Evolutionary conservation across 2,113 vertebrate species (phyloP), one percentile per base, ranked within the genome.

Genomic region (Alosa alosa): DNA sequence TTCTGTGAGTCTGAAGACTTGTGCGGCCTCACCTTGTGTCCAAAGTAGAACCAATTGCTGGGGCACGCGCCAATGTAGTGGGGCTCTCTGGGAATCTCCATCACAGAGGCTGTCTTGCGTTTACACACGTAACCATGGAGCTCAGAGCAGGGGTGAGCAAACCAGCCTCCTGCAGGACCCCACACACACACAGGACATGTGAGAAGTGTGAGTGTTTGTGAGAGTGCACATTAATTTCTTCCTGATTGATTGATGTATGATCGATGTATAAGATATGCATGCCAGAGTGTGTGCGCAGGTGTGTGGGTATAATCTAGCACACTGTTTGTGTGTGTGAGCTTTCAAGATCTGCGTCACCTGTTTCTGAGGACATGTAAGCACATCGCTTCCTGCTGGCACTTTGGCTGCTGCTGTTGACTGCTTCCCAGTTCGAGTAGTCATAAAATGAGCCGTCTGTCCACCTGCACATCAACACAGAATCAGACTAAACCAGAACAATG

Each of bases 21-120:
- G 9, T 86, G 4, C 52, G 47, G 83, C 7, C n/a, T 93, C 92
- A 98, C 98, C 96, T 99, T 99, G 88, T 96, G 94, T 92, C 96
- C 96, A 86, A 97, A 97, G 90, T 96, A 97, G 0, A 99, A 90
- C 98, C 98, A 99, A 88, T 96, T 96, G 89, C 95, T 95, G 0
- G 97, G 97, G 91, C 98, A 99, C 0, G 86, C 87, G 88, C 96
- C 97, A 4, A 96, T 93, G 84, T 94, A 94, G 60, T 94, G 94
- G 0, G 94, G 93, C 88, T 97, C 95, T 68, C 90, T 93, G 18
- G 94, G 91, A 44, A 93, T 92, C 88, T 96, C 98, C 88, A 97
- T 89, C 90, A 96, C 92, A 78, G 94, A 95, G 81, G 95, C 88
- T 0, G 93, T 92, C 89, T 91, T 93, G 86, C 96, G 94, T 89